Conservation (phyloP, 2,888 invertebrate species). For the Lacanobia oleracea region DNA sequence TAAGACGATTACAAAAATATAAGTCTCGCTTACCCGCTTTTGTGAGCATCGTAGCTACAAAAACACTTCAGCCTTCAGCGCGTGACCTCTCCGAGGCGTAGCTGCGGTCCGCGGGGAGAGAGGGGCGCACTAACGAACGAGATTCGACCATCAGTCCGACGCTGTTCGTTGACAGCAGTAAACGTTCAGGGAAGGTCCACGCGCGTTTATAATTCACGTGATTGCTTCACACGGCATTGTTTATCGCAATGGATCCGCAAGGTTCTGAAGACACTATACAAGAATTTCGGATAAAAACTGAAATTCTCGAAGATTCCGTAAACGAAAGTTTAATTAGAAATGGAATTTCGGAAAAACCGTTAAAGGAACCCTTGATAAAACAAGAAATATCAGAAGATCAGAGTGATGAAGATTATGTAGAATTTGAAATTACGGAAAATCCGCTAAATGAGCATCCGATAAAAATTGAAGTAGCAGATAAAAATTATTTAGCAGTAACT, state of each 20-base stretch:
- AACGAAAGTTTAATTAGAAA: too few species aligned
- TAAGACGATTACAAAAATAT: too few species aligned
- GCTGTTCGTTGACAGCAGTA: not conserved
- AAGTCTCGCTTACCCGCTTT: too few species aligned
- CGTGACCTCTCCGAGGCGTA: not conserved
- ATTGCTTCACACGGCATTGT: slow-evolving; percentile 22
- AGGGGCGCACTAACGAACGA: too few species aligned
- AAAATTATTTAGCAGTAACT: not conserved
- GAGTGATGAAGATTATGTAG: not conserved
- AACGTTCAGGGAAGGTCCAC: not conserved
- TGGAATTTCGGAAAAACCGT: too few species aligned
- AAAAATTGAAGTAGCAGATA: not conserved
- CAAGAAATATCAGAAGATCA: too few species aligned
- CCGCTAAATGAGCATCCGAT: not conserved
- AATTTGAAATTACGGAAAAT: not conserved
- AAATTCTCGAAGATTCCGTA: too few species aligned
- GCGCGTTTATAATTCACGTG: not conserved
- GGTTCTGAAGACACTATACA: not conserved
- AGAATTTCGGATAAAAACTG: not conserved
- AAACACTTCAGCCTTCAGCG: too few species aligned
- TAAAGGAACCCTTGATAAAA: too few species aligned
- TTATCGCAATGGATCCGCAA: slow-evolving; percentile 20
- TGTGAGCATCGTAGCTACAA: too few species aligned
- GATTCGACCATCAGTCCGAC: slow-evolving; percentile 19
- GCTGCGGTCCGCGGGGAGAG: slow-evolving; percentile 7